Evolutionary conservation across 2,888 invertebrate genomes (phyloP).

Genomic region (Hypomecis atomaria): DNA sequence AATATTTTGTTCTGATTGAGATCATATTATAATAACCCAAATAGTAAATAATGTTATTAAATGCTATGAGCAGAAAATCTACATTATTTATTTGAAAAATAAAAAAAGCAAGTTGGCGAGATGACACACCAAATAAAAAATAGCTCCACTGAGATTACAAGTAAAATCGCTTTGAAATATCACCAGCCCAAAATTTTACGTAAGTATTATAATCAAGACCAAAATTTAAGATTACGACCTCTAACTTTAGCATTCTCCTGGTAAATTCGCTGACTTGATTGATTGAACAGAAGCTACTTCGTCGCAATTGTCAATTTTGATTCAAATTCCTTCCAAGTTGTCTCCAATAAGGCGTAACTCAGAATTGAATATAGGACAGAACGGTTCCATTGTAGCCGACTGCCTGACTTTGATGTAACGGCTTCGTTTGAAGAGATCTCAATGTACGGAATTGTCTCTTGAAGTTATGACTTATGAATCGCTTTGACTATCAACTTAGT

Average conservation of each 20-base stretch:
- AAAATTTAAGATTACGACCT: slow-evolving; percentile 11
- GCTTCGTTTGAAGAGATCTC: slow-evolving; percentile 22
- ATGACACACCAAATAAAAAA: too few species aligned
- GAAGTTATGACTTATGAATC: slow-evolving; percentile 20
- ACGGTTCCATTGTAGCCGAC: slow-evolving; percentile 26
- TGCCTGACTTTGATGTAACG: slow-evolving; percentile 32
- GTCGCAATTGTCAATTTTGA: slow-evolving; percentile 34
- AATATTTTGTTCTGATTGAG: too few species aligned
- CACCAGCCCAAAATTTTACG: neutral
- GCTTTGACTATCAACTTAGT: slow-evolving; percentile 1
- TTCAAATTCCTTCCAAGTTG: slow-evolving; percentile 33
- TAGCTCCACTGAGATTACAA: slow-evolving; percentile 32
- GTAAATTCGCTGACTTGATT: slow-evolving; percentile 28
- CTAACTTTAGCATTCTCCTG: slow-evolving; percentile 25
- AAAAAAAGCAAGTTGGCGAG: too few species aligned
- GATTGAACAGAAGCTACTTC: slow-evolving; percentile 27
- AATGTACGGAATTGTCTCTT: slow-evolving; percentile 33
- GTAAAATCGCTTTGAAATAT: neutral
- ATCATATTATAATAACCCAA: too few species aligned
- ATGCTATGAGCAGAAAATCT: too few species aligned
- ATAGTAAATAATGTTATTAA: too few species aligned
- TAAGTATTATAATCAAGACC: slow-evolving; percentile 7
- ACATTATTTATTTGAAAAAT: neutral
- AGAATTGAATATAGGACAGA: slow-evolving; percentile 30
- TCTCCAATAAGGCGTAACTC: slow-evolving; percentile 33